These are phyloP conservation scores for Pantherophis alleghaniensis DNA, from an alignment of 2,797 vertebrate species.

Conservation along the genomic window DNA sequence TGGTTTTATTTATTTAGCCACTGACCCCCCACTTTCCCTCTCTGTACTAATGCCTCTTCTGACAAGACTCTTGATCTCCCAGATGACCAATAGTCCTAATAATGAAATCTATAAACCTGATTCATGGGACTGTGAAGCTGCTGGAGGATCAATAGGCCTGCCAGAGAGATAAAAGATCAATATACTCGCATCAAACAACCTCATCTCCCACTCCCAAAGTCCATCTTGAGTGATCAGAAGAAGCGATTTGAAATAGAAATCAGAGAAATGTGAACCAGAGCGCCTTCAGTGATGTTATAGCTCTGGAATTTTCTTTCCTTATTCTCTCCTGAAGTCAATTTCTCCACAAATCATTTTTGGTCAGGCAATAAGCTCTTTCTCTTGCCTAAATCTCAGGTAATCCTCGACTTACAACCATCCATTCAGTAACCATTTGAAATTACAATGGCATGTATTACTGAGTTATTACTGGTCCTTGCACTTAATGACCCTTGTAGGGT, in stretches of 20 bases:
- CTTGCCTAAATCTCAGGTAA: not conserved
- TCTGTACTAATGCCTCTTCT: not conserved
- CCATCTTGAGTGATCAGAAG: not conserved
- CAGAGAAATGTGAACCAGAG: not conserved
- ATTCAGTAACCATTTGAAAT: not conserved
- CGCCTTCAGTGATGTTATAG: not conserved
- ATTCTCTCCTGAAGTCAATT: not conserved
- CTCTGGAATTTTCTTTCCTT: not conserved
- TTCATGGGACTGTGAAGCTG: constrained; percentile 3
- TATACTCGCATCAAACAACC: not conserved
- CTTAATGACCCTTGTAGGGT: not conserved
- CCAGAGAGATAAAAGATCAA: not conserved
- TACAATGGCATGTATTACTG: not conserved
- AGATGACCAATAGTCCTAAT: not conserved
- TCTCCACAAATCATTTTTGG: not conserved
- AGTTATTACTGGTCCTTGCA: not conserved
- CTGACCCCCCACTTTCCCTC: not conserved
- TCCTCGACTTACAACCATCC: not conserved
- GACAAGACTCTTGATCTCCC: not conserved
- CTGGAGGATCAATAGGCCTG: not conserved
- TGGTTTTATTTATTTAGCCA: not conserved
- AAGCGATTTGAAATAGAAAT: not conserved
- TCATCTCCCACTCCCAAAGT: not conserved
- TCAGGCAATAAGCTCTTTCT: not conserved
- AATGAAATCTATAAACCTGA: not conserved